Base-by-base conservation (phyloP, 1,140 invertebrate species). In the Papilio polytes region DNA sequence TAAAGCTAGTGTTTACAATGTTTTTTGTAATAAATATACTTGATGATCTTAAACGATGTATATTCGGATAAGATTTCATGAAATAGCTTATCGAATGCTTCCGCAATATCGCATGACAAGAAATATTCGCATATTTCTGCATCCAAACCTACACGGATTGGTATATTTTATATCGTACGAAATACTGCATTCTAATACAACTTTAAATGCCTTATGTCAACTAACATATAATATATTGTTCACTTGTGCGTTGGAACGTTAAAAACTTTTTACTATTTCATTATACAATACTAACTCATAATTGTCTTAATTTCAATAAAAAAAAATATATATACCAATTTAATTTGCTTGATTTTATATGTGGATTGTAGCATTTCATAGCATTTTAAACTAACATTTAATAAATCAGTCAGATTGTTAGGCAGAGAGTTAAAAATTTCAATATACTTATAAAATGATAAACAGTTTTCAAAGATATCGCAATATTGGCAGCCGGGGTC, bases 141-240 rank as follows among this genome's bases (percentile, higher is more conserved):
- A 70, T 8, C 12, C 31, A 70, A 48, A 48, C 12, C 20, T 31
- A 31, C 20, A 10, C n/a, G 20, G 20, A 22, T 63, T 22, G 13
- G 2, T 70, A 13, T 70, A 70, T 1, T 70, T 31, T 36, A 70
- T 15, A 31, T 18, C 0, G 12, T 31, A 31, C 13, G 13, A 70
- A 70, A 70, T 70, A 70, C 63, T 70, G 63, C 22, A 70, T 7
- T 70, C 22, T 70, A 70, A 31, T 70, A 70, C 22, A 70, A 70
- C 3, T 18, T 70, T 36, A 70, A 70, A 70, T 18, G 13, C 18
- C 22, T 66, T 15, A 70, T 36, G 1, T 15, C 2, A 7, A 41
- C 20, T 26, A 63, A 31, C 4, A 70, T 63, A 70, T 12, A 36
- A 70, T 18, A 70, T 15, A 70, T 15, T 31, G 63, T 31, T 70